A percentile compares a stretch with the other conserved stretches of the same genome.
These are phyloP conservation scores for Plumapathes pennacea DNA, from an alignment of 92 coral and sea anemone genomes.

Conservation along the genomic window DNA sequence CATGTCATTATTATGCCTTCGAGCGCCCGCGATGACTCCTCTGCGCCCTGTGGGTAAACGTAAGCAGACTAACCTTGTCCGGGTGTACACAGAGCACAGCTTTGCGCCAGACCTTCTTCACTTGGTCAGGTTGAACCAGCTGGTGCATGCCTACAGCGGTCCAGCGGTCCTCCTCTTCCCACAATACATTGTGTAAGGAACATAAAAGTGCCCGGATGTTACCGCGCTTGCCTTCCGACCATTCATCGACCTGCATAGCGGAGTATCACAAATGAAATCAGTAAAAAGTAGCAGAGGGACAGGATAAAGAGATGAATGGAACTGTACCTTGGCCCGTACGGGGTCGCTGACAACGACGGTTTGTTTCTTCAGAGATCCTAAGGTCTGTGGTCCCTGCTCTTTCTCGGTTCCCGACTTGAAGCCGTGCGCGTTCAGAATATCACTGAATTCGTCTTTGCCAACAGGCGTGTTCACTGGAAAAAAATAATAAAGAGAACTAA, in stretches of 20 bases:
- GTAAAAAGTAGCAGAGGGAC: background rate
- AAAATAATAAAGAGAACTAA: slow-evolving; percentile 1
- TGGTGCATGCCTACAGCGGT: slow-evolving; percentile 91
- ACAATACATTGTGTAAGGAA: slow-evolving; percentile 77
- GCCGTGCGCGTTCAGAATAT: slow-evolving; percentile 91
- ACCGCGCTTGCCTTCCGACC: slow-evolving; percentile 89
- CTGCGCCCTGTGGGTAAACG: background rate
- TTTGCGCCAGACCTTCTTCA: slow-evolving; percentile 80
- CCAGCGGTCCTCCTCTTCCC: slow-evolving; percentile 95
- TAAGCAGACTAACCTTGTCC: slow-evolving; percentile 88
- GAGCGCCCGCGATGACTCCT: background rate
- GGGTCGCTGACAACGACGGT: slow-evolving; percentile 75
- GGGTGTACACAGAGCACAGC: slow-evolving; percentile 96
- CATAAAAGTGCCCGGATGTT: slow-evolving; percentile 93
- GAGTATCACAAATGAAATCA: background rate
- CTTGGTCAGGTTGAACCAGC: slow-evolving; percentile 94
- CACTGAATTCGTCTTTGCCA: slow-evolving; percentile 88
- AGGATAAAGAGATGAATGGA: background rate
- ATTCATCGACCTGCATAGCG: slow-evolving; percentile 68
- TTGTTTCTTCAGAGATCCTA: slow-evolving; percentile 67
- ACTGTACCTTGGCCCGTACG: slow-evolving; percentile 80
- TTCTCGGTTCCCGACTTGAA: slow-evolving; percentile 65
- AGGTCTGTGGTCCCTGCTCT: slow-evolving; percentile 63
- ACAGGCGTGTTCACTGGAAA: slow-evolving; percentile 82
- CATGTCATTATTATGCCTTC: no score